Evolutionary conservation across 2,888 invertebrate genomes (phyloP), one percentile per base, ranked within the genome.

Genomic region (Drosophila neoperkinsi): DNA sequence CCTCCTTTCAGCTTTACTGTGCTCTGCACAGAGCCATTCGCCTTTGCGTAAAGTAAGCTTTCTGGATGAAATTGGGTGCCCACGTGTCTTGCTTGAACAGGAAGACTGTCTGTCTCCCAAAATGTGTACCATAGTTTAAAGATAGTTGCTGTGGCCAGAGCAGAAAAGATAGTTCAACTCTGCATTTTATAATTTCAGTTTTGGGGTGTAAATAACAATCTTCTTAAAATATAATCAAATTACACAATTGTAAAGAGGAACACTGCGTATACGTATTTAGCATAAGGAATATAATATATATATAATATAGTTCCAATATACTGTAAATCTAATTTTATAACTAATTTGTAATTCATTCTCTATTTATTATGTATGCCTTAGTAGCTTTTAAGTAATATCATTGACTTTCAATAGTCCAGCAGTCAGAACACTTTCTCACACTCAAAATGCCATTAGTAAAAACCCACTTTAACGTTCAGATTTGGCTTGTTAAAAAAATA

Each of bases 1-100:
- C 18, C n/a, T 18, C 25, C n/a, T 3, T 2, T 18, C 51, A 38
- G 4, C 41, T 2, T 21, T 41, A 13, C 46, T 3, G 25, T 34
- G 3, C 10, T 41, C 36, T n/a, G 21, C 25, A 25, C 16, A 56
- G 18, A 21, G 21, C 31, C 31, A 30, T 55, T 73, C 68, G 62
- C 30, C 65, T 62, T 77, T 82, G 65, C 65, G 69, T 41, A 67
- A 72, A 82, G 72, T 78, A 73, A 73, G 28, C 60, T 50, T 67
- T 60, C 52, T 62, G 41, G 11, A 36, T 36, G 21, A 10, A n/a
- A 38, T 21, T n/a, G 58, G 28, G 21, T n/a, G 18, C 2, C 30
- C 61, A 18, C 43, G 34, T 58, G 66, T 63, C 58, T 61, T 60
- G 2, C 41, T 33, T 6, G 11, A 33, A 33, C 6, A 11, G 25